Base-by-base conservation (phyloP, 2,888 invertebrate species). In the Allacma fusca region DNA sequence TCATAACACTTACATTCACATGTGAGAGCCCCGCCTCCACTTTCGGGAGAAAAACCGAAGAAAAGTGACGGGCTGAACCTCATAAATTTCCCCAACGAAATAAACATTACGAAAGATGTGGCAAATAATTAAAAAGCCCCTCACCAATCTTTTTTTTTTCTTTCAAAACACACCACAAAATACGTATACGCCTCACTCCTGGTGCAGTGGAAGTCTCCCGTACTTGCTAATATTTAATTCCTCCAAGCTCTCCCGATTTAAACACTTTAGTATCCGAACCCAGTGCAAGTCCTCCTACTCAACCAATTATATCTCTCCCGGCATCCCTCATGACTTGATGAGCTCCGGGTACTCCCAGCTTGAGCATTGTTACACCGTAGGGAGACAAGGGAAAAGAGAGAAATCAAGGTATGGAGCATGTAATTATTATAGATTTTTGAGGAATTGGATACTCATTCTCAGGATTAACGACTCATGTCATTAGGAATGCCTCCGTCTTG, bases 101-200 rank as follows among this genome's bases (percentile, higher is more conserved):
- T 78, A 78, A 78, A 78, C 78, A 78, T 69, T 78, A 78, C 62
- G 73, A 78, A 74, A 74, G 69, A 78, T 78, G 74, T 74, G 78
- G 78, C 78, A 74, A 78, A 78, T 78, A 78, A 78, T 78, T 78
- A 78, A 78, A 78, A 78, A 73, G 68, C 77, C 69, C 62, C 57
- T 50, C 62, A 59, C 44, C 43, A 21, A 62, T 69, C 59, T 59
- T 43, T 68, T 1, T 50, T 26, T 24, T 67, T 44, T 75, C 24
- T 75, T 50, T 50, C 7, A 5, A 40, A 40, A 40, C 40, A 40
- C 40, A 40, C 40, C 5, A 9, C 5, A 5, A 40, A 5, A 40
- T 13, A 40, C 40, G 13, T 13, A 40, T 13, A 40, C 40, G 13
- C 40, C 40, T 9, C 40, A n/a, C n/a, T n/a, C 40, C 5, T 13